Evolutionary conservation across 2,888 invertebrate genomes (phyloP), one percentile per base, ranked within the genome.

Genomic region (Dinocampus coccinellae): DNA sequence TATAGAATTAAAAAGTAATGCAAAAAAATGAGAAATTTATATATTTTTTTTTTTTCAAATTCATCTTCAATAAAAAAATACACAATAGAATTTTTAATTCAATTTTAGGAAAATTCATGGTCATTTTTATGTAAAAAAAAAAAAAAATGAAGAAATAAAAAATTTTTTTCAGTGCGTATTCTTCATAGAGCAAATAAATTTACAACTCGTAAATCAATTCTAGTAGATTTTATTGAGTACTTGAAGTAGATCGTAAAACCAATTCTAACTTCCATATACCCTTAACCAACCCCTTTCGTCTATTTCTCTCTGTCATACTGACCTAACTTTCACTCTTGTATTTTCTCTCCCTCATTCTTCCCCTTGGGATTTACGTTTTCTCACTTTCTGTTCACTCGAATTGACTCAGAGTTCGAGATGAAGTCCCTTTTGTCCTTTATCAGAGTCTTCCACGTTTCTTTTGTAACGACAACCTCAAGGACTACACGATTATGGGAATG

Each of bases 221-320:
- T 29, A 29, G 57, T 65, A 71, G 76, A 76, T 76, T 76, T 76
- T 72, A 76, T 75, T 76, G 75, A 72, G 70, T 70, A 72, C 72
- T 73, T 75, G 75, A 70, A 75, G 73, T 72, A 75, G 73, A 76
- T 76, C 76, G 75, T 75, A 74, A 75, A 74, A 34, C n/a, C 47
- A 42, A 57, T 62, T 39, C 22, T 53, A 36, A 64, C 53, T 60
- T 53, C 29, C n/a, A 39, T 52, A 42, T 66, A 52, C 57, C 20
- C 57, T 66, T 16, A 26, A 42, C 55, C 58, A 60, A 33, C 26
- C n/a, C 20, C 26, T 36, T 33, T 16, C 53, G 4, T 4, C 10
- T 24, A 22, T 13, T 22, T 10, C 13, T n/a, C 16, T 2, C 24
- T 3, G 7, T 13, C 16, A n/a, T 24, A 55, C 20, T 52, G 1